Percentiles rank a stretch among this genome's conserved stretches.
These are phyloP conservation scores for Acyrthosiphon pisum DNA, from an alignment of 1,140 invertebrate species.

Conservation along the genomic window DNA sequence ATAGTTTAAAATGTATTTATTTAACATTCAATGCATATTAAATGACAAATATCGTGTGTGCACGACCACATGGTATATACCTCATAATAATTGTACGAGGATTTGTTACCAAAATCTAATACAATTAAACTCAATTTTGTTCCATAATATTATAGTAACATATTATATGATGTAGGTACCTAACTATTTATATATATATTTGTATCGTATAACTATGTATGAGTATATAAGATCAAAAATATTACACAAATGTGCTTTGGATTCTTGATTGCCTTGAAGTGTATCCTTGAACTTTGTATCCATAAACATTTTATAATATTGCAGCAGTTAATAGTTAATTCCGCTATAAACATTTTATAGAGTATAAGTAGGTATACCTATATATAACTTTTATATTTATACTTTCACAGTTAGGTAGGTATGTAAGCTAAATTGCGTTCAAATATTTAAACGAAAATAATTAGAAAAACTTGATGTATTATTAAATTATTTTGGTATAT, in stretches of 20 bases:
- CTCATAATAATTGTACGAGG: neutral
- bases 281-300: conserved; percentile 33
- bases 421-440: neutral
- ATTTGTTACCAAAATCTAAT: neutral
- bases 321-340: neutral
- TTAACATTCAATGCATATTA: neutral
- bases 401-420: conserved; percentile 14
- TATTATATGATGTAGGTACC: neutral
- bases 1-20: neutral
- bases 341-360: neutral
- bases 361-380: neutral
- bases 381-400: neutral
- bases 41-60: too few relatives aligned
- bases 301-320: neutral
- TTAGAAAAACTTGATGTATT: too few relatives aligned
- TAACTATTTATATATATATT: too few relatives aligned
- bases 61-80: neutral
- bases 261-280: conserved; percentile 32
- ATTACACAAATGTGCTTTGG: neutral
- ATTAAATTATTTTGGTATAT: neutral
- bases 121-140: neutral
- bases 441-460: conserved; percentile 3
- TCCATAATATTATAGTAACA: neutral
- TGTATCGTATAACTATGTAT: neutral
- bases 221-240: neutral